These are phyloP conservation scores for Solenodon paradoxus DNA, from an alignment of 2,113 vertebrate genomes.

Conservation along the genomic window DNA sequence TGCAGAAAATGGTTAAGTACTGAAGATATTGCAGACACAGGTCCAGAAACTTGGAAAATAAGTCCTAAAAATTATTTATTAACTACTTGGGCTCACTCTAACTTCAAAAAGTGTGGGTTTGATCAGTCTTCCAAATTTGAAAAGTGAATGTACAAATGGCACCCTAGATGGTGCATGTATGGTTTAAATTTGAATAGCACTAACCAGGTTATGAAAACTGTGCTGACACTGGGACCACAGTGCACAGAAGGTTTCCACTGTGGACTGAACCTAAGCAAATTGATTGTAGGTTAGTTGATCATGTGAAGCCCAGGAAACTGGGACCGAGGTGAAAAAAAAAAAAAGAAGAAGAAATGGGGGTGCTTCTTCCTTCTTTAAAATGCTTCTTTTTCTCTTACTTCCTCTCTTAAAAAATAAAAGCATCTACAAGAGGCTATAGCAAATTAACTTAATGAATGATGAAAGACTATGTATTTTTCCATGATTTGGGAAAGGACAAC, in stretches of 20 bases:
- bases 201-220: background rate
- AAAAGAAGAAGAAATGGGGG: too few species aligned
- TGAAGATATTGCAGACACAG: background rate
- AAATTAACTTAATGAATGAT: background rate
- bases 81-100: background rate
- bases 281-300: too few species aligned
- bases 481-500: background rate
- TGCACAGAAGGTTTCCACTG: background rate
- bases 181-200: background rate
- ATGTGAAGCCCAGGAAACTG: too few species aligned
- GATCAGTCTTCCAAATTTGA: background rate
- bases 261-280: background rate
- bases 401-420: too few species aligned
- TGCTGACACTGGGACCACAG: background rate
- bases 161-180: background rate
- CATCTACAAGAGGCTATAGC: background rate
- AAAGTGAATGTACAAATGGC: too few species aligned
- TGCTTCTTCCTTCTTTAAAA: too few species aligned
- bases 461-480: background rate
- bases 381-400: too few species aligned
- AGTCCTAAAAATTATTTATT: background rate
- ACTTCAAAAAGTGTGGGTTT: background rate
- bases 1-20: background rate
- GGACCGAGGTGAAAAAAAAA: too few species aligned
- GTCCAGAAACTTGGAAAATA: background rate